Evolutionary conservation across 2,888 invertebrate genomes (phyloP).

Genomic region (Drosophila ezoana): DNA sequence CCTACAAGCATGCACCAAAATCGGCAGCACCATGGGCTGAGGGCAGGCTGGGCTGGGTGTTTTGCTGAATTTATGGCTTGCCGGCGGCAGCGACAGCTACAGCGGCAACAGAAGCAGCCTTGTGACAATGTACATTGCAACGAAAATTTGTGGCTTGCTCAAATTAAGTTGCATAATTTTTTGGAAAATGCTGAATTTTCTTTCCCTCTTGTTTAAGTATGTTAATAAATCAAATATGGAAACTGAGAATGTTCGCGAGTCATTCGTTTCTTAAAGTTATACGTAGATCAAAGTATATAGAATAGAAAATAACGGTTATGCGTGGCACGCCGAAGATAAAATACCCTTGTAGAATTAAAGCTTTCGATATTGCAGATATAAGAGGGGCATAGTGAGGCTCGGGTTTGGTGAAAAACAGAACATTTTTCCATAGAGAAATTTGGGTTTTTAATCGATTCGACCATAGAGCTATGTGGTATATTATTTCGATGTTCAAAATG

Average conservation of each 20-base stretch:
- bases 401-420: no score
- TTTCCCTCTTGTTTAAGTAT: slow-evolving; percentile 33
- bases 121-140: slow-evolving; percentile 62
- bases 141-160: slow-evolving; percentile 61
- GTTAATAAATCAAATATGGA: slow-evolving; percentile 56
- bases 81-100: slow-evolving; percentile 49
- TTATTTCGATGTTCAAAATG: no score
- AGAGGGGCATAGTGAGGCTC: no score
- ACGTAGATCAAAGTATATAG: slow-evolving; percentile 4
- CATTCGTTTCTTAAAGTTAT: slow-evolving; percentile 23
- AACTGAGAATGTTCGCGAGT: slow-evolving; percentile 36
- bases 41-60: slow-evolving; percentile 7
- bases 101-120: slow-evolving; percentile 39
- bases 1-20: background rate
- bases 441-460: no score
- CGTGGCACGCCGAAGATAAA: no score
- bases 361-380: no score
- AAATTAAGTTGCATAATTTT: slow-evolving; percentile 68
- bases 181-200: slow-evolving; percentile 36
- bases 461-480: no score
- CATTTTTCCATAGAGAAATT: no score
- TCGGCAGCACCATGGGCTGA: background rate
- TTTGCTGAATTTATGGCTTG: slow-evolving; percentile 61
- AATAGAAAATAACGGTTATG: no score
- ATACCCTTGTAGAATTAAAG: no score